Percentiles rank a stretch among this genome's conserved stretches.
Conservation (phyloP, 2,113 vertebrate genomes). For the Glareola pratincola region DNA sequence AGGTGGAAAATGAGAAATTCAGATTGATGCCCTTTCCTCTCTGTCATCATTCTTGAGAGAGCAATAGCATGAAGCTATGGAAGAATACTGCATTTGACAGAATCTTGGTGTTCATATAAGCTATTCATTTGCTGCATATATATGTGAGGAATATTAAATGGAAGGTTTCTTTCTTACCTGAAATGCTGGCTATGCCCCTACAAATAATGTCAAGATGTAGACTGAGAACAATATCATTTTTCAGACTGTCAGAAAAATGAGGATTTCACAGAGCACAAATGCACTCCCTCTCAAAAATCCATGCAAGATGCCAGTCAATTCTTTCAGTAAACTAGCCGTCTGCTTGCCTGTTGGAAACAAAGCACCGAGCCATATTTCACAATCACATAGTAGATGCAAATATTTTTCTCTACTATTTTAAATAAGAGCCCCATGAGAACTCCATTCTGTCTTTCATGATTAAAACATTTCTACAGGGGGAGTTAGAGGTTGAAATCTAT, state of each 20-base stretch:
- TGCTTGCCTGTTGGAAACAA: not conserved
- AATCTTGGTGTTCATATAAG: not conserved
- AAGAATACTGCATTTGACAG: not conserved
- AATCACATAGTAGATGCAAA: not conserved
- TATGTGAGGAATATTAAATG: not conserved
- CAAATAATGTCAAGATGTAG: not conserved
- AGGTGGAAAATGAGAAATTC: not conserved
- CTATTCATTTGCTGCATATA: not conserved
- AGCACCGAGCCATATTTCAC: not conserved
- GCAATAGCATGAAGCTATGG: not conserved
- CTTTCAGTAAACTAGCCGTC: not conserved
- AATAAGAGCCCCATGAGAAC: not conserved
- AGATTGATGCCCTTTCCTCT: not conserved
- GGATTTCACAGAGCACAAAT: not conserved
- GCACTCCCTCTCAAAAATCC: not conserved
- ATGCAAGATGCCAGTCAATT: not conserved
- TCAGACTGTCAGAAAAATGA: not conserved
- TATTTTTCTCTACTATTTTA: conserved; percentile 35
- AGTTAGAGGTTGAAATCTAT: conserved; percentile 49
- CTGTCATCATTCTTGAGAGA: not conserved
- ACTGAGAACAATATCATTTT: not conserved
- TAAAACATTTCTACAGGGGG: conserved; percentile 43
- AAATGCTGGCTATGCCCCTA: not conserved
- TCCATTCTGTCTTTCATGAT: conserved; percentile 45
- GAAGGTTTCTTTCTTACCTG: not conserved